These are phyloP conservation scores for Saturnia pavonia DNA, from an alignment of 2,888 invertebrate species.

Conservation along the genomic window DNA sequence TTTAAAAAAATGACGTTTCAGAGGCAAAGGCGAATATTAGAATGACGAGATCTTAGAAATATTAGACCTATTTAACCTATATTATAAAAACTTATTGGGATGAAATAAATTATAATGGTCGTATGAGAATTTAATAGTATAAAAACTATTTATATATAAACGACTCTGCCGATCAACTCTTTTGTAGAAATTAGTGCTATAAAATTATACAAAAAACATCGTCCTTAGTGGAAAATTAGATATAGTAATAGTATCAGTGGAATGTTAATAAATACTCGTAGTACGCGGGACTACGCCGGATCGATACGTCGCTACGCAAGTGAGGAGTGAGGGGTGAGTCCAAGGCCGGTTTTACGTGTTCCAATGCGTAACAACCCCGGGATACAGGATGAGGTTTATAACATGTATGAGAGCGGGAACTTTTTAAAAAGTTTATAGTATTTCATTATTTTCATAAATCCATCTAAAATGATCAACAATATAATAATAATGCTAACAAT, in stretches of 20 bases:
- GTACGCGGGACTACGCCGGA: slow-evolving; percentile 36
- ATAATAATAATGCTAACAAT: no score
- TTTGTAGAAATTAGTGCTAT: not conserved
- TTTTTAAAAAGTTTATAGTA: not conserved
- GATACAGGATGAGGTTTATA: slow-evolving; percentile 19
- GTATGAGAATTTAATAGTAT: no score
- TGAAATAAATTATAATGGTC: no score
- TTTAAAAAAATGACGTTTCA: no score
- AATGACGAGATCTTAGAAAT: no score
- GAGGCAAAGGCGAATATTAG: no score
- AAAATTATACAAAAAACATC: not conserved
- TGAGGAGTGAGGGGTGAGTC: slow-evolving; percentile 28
- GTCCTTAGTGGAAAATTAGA: not conserved
- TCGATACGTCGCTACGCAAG: slow-evolving; percentile 39
- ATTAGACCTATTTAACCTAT: no score
- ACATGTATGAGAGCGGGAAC: slow-evolving; percentile 5
- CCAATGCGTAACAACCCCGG: slow-evolving; percentile 45
- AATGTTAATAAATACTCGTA: slow-evolving; percentile 22
- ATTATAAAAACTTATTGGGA: no score
- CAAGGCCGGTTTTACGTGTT: slow-evolving; percentile 52
- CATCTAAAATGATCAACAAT: no score
- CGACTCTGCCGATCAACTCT: not conserved
- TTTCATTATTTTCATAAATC: no score
- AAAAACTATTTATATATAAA: no score
- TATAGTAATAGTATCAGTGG: slow-evolving; percentile 8